Conservation (phyloP, 2,797 vertebrate species). For the Etheostoma nigrum region DNA sequence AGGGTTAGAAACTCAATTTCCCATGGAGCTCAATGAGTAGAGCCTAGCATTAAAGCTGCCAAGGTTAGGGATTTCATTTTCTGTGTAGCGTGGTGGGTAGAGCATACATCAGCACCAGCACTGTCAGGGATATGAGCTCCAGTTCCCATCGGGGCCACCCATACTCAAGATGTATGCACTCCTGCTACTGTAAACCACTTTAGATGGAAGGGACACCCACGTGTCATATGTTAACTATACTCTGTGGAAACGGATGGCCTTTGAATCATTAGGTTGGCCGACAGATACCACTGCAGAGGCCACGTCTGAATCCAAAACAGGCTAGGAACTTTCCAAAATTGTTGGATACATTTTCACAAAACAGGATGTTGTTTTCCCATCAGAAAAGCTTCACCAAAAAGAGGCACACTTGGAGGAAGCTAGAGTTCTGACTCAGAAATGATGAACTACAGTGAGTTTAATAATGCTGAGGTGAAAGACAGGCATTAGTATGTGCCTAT, state of each 20-base stretch:
- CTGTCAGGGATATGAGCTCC: conserved; percentile 68
- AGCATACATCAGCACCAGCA: conserved; percentile 64
- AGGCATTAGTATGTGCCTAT: background rate
- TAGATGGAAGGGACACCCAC: conserved; percentile 40
- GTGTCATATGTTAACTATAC: conserved; percentile 54
- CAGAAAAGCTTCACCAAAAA: background rate
- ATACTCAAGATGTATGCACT: conserved; percentile 66
- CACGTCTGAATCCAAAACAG: conserved; percentile 1
- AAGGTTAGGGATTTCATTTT: conserved; percentile 74
- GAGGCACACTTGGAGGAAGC: background rate
- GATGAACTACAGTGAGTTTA: background rate
- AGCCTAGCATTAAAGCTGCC: conserved; percentile 74
- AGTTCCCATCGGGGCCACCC: conserved; percentile 56
- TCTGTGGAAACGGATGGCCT: conserved; percentile 35
- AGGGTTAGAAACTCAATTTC: conserved; percentile 73
- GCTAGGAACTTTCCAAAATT: background rate
- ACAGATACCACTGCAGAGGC: background rate
- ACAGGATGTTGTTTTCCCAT: background rate
- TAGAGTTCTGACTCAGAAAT: background rate
- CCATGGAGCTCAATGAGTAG: conserved; percentile 74
- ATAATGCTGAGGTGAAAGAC: background rate
- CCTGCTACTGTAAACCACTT: conserved; percentile 62
- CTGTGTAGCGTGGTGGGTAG: conserved; percentile 47
- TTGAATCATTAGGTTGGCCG: conserved; percentile 23
- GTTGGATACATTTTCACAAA: background rate